Base-by-base conservation (phyloP, 1,140 invertebrate species). In the Melitaea cinxia region DNA sequence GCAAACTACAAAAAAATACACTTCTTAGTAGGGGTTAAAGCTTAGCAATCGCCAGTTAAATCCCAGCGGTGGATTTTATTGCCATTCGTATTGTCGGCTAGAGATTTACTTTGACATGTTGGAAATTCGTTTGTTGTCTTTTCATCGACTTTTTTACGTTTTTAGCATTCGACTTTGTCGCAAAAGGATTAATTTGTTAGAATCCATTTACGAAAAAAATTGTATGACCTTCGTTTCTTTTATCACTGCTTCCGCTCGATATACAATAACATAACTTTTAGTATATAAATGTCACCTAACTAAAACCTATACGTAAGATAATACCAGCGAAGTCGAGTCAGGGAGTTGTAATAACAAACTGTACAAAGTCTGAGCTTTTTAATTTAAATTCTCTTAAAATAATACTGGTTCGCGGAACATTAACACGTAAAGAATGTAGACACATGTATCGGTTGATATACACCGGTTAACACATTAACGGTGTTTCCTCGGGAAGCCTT, bases 91-190 rank as follows among this genome's bases (percentile, higher is more conserved):
- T 88, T 88, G 83, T 82, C 80, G 77, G 67, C 72, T 67, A 73
- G 78, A 87, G 87, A 84, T 86, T 88, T 88, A 85, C 81, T 83
- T 80, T 88, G 87, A 88, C 85, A 73, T 76, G 80, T 85, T 66
- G 82, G 78, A 77, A 85, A 87, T 89, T 83, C 82, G 84, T 80
- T 85, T 83, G 83, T 83, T 85, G 83, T 77, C 79, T 85, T 74
- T 73, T 77, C 72, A 68, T 72, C 65, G 76, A 71, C 74, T 80
- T 83, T 83, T 77, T 79, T 80, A 53, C 67, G 61, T 64, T 77
- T 72, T 75, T 61, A 45, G 65, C 70, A 61, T 75, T 73, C 71
- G 62, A 70, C 60, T 73, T 72, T 65, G 70, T 71, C 58, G 54
- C 49, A 56, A 60, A 71, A 57, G 72, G 67, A 75, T 75, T 74